These are phyloP conservation scores for Hydractinia echinata DNA, from an alignment of 30 jellyfish, hydroid and myxozoan genomes.

Conservation along the genomic window DNA sequence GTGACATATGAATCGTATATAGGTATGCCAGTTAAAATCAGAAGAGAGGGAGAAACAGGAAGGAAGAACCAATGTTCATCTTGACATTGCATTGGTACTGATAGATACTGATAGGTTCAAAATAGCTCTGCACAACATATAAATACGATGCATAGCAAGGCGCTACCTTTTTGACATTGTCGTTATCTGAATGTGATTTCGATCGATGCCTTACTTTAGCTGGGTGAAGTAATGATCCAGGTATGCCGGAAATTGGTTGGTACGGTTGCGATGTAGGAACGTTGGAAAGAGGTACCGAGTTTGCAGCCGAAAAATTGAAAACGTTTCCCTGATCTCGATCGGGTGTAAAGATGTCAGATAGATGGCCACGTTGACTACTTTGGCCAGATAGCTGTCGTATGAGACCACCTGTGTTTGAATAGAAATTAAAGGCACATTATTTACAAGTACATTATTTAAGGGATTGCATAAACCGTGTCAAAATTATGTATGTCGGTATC, in stretches of 20 bases:
- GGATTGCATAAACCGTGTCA: too few relatives aligned
- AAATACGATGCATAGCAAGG: too few relatives aligned
- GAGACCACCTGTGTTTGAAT: conserved; percentile 15
- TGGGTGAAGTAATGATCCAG: conserved; percentile 48
- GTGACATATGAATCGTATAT: too few relatives aligned
- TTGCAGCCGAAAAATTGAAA: conserved; percentile 38
- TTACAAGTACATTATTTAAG: too few relatives aligned
- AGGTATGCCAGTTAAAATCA: too few relatives aligned
- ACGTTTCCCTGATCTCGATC: conserved; percentile 11
- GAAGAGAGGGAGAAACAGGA: too few relatives aligned
- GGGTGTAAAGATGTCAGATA: conserved; percentile 24
- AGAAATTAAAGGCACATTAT: not conserved
- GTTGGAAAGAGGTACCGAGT: conserved; percentile 34
- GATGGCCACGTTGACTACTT: conserved; percentile 1
- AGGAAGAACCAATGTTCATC: too few relatives aligned
- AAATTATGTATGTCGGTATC: too few relatives aligned
- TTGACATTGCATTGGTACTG: too few relatives aligned
- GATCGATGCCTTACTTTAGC: conserved; percentile 67
- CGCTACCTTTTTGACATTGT: conserved; percentile 23
- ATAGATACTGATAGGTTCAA: too few relatives aligned
- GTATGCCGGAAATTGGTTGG: conserved; percentile 46
- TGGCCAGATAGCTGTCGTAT: conserved; percentile 28
- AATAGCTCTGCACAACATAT: too few relatives aligned
- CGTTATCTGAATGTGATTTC: conserved; percentile 77
- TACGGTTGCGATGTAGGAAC: conserved; percentile 47